Percentiles rank a stretch among this genome's conserved stretches.
These are phyloP conservation scores for Pipra filicauda DNA, from an alignment of 2,113 vertebrate species.

Conservation along the genomic window DNA sequence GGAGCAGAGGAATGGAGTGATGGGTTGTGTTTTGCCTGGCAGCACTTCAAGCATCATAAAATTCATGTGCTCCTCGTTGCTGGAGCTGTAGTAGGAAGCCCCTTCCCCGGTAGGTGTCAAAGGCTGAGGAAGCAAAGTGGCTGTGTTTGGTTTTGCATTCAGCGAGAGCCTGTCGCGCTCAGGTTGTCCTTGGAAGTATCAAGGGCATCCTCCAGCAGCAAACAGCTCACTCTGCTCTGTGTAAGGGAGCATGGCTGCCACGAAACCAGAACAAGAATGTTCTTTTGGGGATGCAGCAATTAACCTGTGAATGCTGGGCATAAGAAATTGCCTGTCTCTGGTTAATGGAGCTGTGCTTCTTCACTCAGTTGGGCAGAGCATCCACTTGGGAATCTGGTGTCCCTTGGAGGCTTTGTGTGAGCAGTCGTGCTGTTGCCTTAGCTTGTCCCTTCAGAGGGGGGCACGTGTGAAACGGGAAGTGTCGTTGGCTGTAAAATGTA, in stretches of 20 bases:
- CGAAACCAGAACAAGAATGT: background rate
- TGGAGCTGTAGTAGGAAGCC: background rate
- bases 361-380: constrained; percentile 10
- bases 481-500: background rate
- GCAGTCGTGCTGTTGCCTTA: background rate
- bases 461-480: background rate
- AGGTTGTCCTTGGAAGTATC: constrained; percentile 32
- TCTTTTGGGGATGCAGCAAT: background rate
- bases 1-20: background rate
- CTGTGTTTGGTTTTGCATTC: background rate
- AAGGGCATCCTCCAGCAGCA: constrained; percentile 38
- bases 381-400: background rate
- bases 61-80: background rate
- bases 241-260: background rate
- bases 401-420: background rate
- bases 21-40: background rate
- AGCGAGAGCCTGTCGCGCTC: background rate
- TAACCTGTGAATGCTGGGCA: constrained; percentile 5
- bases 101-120: background rate
- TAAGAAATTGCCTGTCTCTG: background rate
- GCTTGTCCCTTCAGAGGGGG: background rate
- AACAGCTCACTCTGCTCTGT: background rate
- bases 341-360: constrained; percentile 18
- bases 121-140: background rate
- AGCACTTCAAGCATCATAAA: background rate